A percentile compares a stretch with the other conserved stretches of the same genome.
phyloP scores from a whole-genome alignment of 2,797 vertebrate species.

The Tokudaia muenninki region DNA sequence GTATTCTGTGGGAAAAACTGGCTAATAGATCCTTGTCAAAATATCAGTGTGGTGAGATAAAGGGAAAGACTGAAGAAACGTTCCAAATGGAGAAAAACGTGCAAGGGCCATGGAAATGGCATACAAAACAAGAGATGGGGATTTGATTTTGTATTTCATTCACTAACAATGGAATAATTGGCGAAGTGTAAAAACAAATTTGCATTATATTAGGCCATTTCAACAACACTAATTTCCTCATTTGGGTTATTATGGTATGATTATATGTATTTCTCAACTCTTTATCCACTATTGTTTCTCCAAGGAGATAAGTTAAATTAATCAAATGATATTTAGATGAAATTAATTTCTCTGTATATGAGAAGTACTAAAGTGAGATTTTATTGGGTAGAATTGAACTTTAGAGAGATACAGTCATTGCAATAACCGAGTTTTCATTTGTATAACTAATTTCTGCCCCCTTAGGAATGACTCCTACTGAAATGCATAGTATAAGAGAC shows the following conservation, averaged over 20 bases:
- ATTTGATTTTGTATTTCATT: constrained; percentile 12
- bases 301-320: not conserved
- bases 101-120: not conserved
- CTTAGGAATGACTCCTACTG: not conserved
- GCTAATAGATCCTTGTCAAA: not conserved
- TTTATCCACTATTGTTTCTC: not conserved
- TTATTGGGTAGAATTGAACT: not conserved
- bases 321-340: constrained; percentile 32
- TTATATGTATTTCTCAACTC: not conserved
- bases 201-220: not conserved
- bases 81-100: not conserved
- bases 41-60: not conserved
- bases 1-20: not conserved
- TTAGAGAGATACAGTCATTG: not conserved
- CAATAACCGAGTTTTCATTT: not conserved
- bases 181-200: not conserved
- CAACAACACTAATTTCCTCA: constrained; percentile 38
- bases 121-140: not conserved
- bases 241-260: constrained; percentile 36
- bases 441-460: not conserved
- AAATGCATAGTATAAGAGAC: constrained; percentile 29
- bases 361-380: constrained; percentile 9
- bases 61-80: not conserved
- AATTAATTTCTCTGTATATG: constrained; percentile 10
- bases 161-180: not conserved